Evolutionary conservation across 1,140 invertebrate species (phyloP).

Genomic region (Hormaphis cornu): DNA sequence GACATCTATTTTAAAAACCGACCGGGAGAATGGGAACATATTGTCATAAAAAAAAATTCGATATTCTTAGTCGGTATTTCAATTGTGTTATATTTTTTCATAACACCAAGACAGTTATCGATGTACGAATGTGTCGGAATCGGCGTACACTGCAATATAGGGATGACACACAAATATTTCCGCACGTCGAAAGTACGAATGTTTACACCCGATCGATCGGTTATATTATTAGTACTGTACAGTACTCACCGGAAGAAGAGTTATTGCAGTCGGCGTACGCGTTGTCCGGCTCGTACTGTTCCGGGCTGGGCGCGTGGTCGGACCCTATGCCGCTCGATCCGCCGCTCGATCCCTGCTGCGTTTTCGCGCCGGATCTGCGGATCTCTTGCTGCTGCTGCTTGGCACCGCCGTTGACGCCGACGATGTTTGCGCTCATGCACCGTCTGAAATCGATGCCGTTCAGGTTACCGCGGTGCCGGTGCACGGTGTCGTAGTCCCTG

Average conservation of each 20-base stretch:
- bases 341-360: constrained; percentile 46
- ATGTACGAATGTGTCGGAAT: no score
- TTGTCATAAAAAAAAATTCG: no score
- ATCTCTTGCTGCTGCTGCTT: constrained; percentile 22
- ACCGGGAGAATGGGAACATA: no score
- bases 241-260: constrained; percentile 5
- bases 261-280: constrained; percentile 40
- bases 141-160: no score
- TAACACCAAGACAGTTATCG: no score
- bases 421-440: constrained; percentile 61
- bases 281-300: constrained; percentile 35
- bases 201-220: no score
- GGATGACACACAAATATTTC: no score
- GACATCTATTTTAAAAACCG: no score
- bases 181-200: no score
- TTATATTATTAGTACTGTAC: background rate
- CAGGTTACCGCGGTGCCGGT: constrained; percentile 73
- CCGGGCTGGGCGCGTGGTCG: constrained; percentile 68
- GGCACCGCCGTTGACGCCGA: constrained; percentile 43
- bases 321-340: constrained; percentile 74
- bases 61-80: no score
- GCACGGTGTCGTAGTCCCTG: constrained; percentile 83
- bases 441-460: constrained; percentile 65
- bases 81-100: no score
- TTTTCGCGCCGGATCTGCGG: constrained; percentile 27